phyloP scores from a whole-genome alignment of 2,797 vertebrate genomes.

The Eidolon dupreanum region DNA sequence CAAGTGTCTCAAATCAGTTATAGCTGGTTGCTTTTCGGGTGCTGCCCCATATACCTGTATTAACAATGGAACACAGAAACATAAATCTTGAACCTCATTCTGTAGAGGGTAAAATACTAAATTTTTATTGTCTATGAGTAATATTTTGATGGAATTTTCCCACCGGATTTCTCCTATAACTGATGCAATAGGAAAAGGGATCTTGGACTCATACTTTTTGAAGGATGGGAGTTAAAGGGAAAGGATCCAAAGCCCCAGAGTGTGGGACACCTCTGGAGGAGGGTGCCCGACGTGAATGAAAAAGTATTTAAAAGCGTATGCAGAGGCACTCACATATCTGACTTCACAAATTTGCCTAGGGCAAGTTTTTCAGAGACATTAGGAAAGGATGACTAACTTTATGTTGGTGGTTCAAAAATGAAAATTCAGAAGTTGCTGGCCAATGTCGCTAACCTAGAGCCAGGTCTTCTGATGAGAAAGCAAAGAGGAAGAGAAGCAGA shows the following conservation, averaged over 20 bases:
- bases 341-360: not conserved
- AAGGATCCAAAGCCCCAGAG: not conserved
- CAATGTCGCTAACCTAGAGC: not conserved
- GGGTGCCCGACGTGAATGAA: not conserved
- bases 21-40: conserved; percentile 1
- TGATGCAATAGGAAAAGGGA: not conserved
- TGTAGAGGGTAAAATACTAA: conserved; percentile 34
- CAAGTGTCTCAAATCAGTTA: not conserved
- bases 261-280: not conserved
- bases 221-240: not conserved
- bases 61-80: conserved; percentile 14
- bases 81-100: conserved; percentile 43
- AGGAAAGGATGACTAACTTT: not conserved
- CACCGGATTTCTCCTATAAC: conserved; percentile 21
- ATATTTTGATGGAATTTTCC: conserved; percentile 40
- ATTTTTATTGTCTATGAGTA: conserved; percentile 23
- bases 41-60: not conserved
- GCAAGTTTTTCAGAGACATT: conserved; percentile 1
- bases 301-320: not conserved
- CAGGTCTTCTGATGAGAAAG: not conserved
- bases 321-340: not conserved
- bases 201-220: not conserved
- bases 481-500: conserved; percentile 39
- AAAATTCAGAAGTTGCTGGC: not conserved
- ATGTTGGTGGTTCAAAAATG: not conserved